These are phyloP conservation scores for Homarus gammarus DNA, from an alignment of 2,888 invertebrate genomes.

Conservation along the genomic window DNA sequence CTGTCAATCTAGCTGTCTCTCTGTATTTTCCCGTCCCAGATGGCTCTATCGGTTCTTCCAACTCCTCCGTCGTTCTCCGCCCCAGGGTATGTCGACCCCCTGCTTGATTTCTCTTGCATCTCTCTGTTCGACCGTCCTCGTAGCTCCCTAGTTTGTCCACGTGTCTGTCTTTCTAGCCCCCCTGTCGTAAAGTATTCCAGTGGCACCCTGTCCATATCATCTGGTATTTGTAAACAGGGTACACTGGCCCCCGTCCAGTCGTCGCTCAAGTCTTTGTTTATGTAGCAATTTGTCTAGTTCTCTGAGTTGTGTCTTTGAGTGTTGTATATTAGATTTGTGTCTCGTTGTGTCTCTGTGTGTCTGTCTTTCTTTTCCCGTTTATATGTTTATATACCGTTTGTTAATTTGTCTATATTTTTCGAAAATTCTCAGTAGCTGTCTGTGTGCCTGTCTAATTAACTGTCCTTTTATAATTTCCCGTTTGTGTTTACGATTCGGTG, in stretches of 20 bases:
- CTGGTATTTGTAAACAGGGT: background rate
- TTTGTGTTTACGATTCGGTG: background rate
- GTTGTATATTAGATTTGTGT: background rate
- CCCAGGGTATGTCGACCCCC: background rate
- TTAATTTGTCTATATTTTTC: background rate
- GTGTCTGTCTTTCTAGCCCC: background rate
- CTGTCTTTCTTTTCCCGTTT: background rate
- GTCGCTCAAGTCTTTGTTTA: background rate
- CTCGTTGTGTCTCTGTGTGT: background rate
- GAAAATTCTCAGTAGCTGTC: background rate
- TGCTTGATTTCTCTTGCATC: background rate
- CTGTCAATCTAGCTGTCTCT: background rate
- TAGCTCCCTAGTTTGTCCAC: background rate
- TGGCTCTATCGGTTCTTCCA: background rate
- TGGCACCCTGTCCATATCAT: too few species aligned
- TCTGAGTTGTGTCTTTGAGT: background rate
- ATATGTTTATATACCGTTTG: background rate
- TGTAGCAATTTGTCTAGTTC: background rate
- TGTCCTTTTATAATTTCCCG: background rate
- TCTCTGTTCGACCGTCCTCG: constrained; percentile 13
- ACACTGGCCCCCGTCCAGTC: background rate
- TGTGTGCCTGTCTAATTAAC: background rate
- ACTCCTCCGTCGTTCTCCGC: background rate
- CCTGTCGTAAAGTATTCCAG: too few species aligned
- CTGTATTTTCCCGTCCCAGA: background rate